phyloP scores from a whole-genome alignment of 2,113 vertebrate species.

The Halichoeres trimaculatus region DNA sequence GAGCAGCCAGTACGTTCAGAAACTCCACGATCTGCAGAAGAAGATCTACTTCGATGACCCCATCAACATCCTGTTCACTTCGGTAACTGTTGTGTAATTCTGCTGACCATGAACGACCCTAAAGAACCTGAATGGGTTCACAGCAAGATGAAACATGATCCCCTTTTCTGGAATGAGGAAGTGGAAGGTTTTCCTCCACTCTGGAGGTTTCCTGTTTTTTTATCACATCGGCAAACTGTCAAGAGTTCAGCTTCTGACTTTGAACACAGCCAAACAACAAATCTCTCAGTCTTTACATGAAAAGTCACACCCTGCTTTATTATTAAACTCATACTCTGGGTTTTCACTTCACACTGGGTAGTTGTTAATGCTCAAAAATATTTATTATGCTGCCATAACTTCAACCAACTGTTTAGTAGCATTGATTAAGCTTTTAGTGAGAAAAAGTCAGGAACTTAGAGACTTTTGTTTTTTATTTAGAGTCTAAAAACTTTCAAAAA shows the following conservation, averaged over 20 bases:
- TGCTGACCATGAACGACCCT: neutral
- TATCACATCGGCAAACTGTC: no score
- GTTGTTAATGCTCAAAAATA: no score
- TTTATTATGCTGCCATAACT: no score
- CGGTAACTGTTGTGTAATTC: constrained; percentile 80
- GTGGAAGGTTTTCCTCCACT: neutral
- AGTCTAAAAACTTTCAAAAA: no score
- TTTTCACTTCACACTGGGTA: no score
- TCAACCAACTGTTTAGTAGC: no score
- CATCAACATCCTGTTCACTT: constrained; percentile 96
- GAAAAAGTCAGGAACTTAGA: no score
- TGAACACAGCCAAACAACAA: neutral
- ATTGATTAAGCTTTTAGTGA: no score
- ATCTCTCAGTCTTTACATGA: neutral
- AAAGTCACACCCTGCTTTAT: neutral
- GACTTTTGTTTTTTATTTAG: no score
- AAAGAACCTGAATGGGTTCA: neutral
- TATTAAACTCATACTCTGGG: no score
- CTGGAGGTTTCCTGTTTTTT: neutral
- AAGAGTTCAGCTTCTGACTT: no score
- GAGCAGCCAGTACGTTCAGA: constrained; percentile 76
- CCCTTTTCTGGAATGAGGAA: no score
- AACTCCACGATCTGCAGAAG: constrained; percentile 83
- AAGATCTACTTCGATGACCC: constrained; percentile 87
- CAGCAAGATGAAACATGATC: neutral